Conservation (phyloP, 2,888 invertebrate genomes). For the Strigamia crassipes region DNA sequence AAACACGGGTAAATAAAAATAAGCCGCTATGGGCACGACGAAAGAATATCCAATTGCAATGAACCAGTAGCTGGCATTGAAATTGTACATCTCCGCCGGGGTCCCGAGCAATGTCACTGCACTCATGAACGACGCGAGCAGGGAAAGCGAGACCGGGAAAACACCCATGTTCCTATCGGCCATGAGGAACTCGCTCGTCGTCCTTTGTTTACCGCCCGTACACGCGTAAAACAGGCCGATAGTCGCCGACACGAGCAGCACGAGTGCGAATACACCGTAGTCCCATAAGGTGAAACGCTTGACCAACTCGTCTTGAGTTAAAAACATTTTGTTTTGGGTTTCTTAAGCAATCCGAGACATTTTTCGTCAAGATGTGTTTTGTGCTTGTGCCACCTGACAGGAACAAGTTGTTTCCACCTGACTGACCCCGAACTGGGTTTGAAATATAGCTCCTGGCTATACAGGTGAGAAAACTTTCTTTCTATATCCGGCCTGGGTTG, state of each 20-base stretch:
- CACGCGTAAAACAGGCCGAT: slow-evolving; percentile 86
- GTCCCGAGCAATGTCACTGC: slow-evolving; percentile 89
- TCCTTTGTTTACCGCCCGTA: slow-evolving; percentile 72
- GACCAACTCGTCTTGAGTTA: slow-evolving; percentile 7
- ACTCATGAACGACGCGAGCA: slow-evolving; percentile 80
- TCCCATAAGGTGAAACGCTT: slow-evolving; percentile 60
- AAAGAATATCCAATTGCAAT: slow-evolving; percentile 57
- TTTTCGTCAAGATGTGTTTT: neutral
- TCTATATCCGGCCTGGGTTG: neutral
- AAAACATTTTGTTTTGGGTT: neutral
- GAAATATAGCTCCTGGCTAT: neutral
- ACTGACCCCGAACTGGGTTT: neutral
- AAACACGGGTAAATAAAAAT: slow-evolving; percentile 82
- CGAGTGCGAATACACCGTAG: slow-evolving; percentile 74
- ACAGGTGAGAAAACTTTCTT: slow-evolving; percentile 23
- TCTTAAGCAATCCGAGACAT: neutral
- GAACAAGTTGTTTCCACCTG: slow-evolving; percentile 24
- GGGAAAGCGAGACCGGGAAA: slow-evolving; percentile 84
- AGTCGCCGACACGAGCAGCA: slow-evolving; percentile 77
- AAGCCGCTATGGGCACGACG: slow-evolving; percentile 63
- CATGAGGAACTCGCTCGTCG: slow-evolving; percentile 77
- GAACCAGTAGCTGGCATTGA: slow-evolving; percentile 75
- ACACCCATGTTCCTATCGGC: slow-evolving; percentile 77
- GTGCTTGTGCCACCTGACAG: neutral
- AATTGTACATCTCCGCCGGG: slow-evolving; percentile 87